A percentile compares a stretch with the other conserved stretches of the same genome.
Evolutionary conservation across 2,888 invertebrate species (phyloP).

Genomic region (Hedychridium roseum): DNA sequence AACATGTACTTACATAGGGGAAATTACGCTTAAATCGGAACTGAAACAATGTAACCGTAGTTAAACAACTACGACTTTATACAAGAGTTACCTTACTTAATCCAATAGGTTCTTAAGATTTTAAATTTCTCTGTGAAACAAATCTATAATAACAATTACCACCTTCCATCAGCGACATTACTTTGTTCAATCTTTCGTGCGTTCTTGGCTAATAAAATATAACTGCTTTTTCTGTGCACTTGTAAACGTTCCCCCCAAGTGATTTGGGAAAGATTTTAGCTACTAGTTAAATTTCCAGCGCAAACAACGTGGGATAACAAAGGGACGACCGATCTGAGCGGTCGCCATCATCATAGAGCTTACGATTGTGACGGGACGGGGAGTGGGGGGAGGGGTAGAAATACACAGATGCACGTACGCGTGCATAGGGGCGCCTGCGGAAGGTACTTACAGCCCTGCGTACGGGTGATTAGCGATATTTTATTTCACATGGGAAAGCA

Average conservation of each 20-base stretch:
- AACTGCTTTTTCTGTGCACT: too few relatives aligned
- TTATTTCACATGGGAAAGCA: conserved; percentile 64
- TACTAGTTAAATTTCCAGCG: too few relatives aligned
- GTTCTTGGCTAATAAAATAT: too few relatives aligned
- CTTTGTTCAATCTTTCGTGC: too few relatives aligned
- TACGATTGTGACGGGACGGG: conserved; percentile 6
- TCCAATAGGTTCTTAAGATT: too few relatives aligned
- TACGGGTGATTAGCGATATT: conserved; percentile 64
- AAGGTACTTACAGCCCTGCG: conserved; percentile 52
- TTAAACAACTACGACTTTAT: not conserved
- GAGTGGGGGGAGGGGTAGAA: conserved; percentile 14
- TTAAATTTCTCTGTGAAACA: too few relatives aligned
- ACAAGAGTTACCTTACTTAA: not conserved
- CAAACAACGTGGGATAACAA: not conserved
- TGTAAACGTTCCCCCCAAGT: too few relatives aligned
- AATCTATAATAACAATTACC: too few relatives aligned
- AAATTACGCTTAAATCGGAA: not conserved
- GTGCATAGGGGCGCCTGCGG: conserved; percentile 19
- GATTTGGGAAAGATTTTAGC: too few relatives aligned
- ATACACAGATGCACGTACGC: conserved; percentile 43
- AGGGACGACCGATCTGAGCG: too few relatives aligned
- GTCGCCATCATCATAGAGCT: conserved; percentile 28
- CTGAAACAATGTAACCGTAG: not conserved
- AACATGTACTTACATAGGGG: too few relatives aligned
- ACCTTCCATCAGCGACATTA: too few relatives aligned